Percentiles rank a stretch among this genome's conserved stretches.
Conservation (phyloP, 2,113 vertebrate genomes). For the Pithys albifrons region DNA sequence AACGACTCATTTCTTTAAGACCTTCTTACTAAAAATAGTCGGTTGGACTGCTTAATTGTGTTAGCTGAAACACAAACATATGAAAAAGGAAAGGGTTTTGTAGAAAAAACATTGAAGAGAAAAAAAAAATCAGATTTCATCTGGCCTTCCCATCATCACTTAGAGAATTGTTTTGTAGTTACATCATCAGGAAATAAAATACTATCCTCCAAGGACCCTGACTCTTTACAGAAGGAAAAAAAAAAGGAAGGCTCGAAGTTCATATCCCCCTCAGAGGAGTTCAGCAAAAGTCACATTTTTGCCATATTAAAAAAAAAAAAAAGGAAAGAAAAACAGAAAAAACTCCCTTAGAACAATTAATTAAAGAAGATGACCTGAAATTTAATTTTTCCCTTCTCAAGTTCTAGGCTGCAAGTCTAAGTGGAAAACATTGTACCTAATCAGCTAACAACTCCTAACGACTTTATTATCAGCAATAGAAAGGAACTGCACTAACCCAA, state of each 20-base stretch:
- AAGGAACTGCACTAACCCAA: constrained; percentile 64
- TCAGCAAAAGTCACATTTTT: background rate
- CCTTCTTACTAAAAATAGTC: constrained; percentile 54
- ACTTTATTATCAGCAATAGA: constrained; percentile 53
- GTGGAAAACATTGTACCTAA: background rate
- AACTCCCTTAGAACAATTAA: background rate
- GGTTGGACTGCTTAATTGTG: constrained; percentile 58
- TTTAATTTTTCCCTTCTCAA: background rate
- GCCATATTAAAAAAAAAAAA: background rate
- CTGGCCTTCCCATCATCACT: constrained; percentile 85
- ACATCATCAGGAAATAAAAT: constrained; percentile 86
- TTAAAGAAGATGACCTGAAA: background rate
- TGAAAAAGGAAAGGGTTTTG: constrained; percentile 52
- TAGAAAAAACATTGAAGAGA: constrained; percentile 52
- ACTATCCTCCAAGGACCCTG: constrained; percentile 75
- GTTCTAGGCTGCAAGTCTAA: background rate
- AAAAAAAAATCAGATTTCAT: constrained; percentile 71
- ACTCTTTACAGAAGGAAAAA: constrained; percentile 66
- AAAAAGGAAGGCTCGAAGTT: constrained; percentile 51
- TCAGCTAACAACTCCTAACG: constrained; percentile 23
- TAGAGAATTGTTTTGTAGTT: constrained; percentile 83
- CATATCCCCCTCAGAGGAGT: constrained; percentile 21
- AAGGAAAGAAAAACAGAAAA: background rate
- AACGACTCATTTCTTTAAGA: constrained; percentile 49
- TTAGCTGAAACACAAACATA: constrained; percentile 65